phyloP scores from a whole-genome alignment of 1,140 invertebrate species.

The Ylistrum balloti region DNA sequence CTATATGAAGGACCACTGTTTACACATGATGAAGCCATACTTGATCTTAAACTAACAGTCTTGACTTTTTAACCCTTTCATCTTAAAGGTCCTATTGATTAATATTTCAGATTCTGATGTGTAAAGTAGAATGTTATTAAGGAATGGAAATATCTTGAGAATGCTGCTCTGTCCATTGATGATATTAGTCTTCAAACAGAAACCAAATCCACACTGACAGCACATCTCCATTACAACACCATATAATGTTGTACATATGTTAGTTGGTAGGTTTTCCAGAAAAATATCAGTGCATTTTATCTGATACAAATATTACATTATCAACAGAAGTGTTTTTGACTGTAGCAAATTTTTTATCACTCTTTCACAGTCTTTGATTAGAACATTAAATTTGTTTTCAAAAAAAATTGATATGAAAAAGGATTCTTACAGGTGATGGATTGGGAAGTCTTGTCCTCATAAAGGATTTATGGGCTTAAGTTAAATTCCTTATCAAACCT shows the following conservation, averaged over 20 bases:
- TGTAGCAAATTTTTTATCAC: background rate
- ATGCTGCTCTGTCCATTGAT: background rate
- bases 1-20: background rate
- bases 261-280: too few species aligned
- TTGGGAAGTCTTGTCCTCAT: background rate
- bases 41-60: constrained; percentile 18
- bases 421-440: background rate
- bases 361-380: constrained; percentile 1
- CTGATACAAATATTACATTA: background rate
- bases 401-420: background rate
- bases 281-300: background rate
- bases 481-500: background rate
- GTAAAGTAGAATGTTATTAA: background rate
- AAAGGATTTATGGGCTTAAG: background rate
- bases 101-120: background rate
- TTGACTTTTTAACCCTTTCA: constrained; percentile 1
- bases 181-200: background rate
- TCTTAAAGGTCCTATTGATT: constrained; percentile 1
- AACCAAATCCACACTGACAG: background rate
- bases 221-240: background rate
- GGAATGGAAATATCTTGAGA: background rate
- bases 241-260: background rate
- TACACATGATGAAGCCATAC: background rate
- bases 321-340: background rate
- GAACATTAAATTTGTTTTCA: constrained; percentile 4